Evolutionary conservation across 2,888 invertebrate species (phyloP), one percentile per base, ranked within the genome.

Genomic region (Artemia sp.): DNA sequence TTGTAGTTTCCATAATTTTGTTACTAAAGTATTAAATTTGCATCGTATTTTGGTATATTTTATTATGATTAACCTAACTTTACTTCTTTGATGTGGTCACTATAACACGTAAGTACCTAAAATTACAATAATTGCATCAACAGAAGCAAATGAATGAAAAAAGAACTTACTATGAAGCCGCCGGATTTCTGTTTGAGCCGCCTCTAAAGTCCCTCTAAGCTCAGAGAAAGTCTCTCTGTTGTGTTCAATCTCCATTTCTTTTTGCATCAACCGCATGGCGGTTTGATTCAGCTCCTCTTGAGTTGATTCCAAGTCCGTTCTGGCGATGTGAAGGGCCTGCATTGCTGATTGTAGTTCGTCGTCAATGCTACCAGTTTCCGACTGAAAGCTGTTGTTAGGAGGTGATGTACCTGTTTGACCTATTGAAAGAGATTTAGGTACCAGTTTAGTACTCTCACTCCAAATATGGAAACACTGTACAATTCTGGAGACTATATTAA

Each of bases 291-390:
- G 10, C 64, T 58, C 64, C 64, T 58, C 64, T 2, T 58, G 64
- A 11, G 10, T 58, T 58, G 64, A 19, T 24, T 58, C 14, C 64
- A 58, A 58, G 64, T 58, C 64, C 9, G 64, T 24, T 58, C 64
- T n/a, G 24, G 64, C 64, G 24, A 24, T 58, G 14, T 58, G 64
- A n/a, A 58, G 24, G 24, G 64, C 64, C 64, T 58, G 64, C 64
- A 58, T 58, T n/a, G 64, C 64, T 24, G 24, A n/a, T 24, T 58
- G 64, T 24, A 58, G 14, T 24, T 58, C 64, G 14, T 58, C 64
- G 11, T 58, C 64, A 58, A 58, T 24, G 64, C 64, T 58, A 24
- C 64, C 24, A 24, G 64, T 58, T 10, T 58, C 64, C 64, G 24
- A 58, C 14, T 58, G 14, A 24, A 58, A 58, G 11, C 64, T 58